Base-by-base conservation (phyloP, 2,888 invertebrate genomes). In the Rhingia campestris region DNA sequence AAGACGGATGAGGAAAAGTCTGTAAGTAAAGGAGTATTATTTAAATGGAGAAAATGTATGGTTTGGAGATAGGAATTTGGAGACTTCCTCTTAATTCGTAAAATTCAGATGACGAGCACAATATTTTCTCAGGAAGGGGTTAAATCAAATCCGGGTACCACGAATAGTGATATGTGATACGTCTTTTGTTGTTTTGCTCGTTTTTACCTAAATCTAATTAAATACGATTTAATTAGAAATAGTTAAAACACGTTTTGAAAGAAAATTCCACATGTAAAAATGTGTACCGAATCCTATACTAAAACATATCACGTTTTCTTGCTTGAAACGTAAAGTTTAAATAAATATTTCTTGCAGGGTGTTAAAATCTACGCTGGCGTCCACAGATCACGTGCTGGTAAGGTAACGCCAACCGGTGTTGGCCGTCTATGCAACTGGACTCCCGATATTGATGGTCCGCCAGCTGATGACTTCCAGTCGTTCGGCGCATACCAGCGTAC, bases 401-500 rank as follows among this genome's bases (percentile, higher is more conserved):
- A 94, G 22, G 91, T 95, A 5, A 91, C 92, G 4, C 96, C 98
- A 0, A 95, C 94, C 0, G 97, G 97, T 4, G 93, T 94, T 4
- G 98, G 98, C 0, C 94, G 97, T 4, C 92, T 96, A 2, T 98
- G 98, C 90, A 96, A 96, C 92, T 98, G 97, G 97, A 95, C 95
- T 0, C 96, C 96, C 0, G 95, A 96, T 91, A 93, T 92, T 9
- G 93, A 94, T 69, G 94, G 94, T 1, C 96, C 96, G 0, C 92
- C 92, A 0, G 95, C 97, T 0, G 97, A 97, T 88, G 96, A 96
- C 74, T 97, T 94, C 90, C 94, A 94, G 10, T 96, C 97, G 7
- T 98, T 98, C 89, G 97, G 97, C 0, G 97, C 97, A 4, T 98
- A 96, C 91, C 98, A 98, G 91, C 93, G 97, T 35, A 95, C 95